Percentiles rank a stretch among this genome's conserved stretches.
Evolutionary conservation across 2,113 vertebrate species (phyloP).

Genomic region (Acinonyx jubatus): DNA sequence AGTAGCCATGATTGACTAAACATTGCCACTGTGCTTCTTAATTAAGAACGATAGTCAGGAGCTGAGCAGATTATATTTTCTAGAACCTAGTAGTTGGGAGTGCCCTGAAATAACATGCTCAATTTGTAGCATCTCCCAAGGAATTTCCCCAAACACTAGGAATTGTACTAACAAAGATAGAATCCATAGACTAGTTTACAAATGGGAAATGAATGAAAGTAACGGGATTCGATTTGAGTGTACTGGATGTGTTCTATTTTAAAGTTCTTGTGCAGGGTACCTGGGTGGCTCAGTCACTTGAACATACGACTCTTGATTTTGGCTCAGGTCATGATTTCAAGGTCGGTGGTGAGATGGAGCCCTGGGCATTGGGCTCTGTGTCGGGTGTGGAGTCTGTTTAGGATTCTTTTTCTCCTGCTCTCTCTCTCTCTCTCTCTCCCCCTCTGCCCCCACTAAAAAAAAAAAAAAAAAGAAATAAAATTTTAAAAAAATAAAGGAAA

Average conservation of each 20-base stretch:
- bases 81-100: neutral
- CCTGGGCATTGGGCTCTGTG: no score
- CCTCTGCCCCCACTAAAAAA: no score
- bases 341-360: no score
- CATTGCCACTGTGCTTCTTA: neutral
- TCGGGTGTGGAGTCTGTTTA: no score
- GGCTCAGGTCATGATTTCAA: no score
- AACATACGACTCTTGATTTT: no score
- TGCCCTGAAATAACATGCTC: neutral
- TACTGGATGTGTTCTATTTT: neutral
- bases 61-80: neutral
- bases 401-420: no score
- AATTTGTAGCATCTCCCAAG: neutral
- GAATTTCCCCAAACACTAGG: fast-evolving
- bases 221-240: neutral
- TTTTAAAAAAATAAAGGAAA: neutral
- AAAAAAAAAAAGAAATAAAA: no score
- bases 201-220: neutral
- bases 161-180: neutral
- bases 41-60: neutral
- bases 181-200: neutral
- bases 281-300: no score
- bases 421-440: no score
- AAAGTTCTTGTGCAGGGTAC: neutral
- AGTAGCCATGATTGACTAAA: neutral